Percentiles rank a stretch among this genome's conserved stretches.
phyloP scores from a whole-genome alignment of 1,140 invertebrate species.

The Platyscapa corneri region DNA sequence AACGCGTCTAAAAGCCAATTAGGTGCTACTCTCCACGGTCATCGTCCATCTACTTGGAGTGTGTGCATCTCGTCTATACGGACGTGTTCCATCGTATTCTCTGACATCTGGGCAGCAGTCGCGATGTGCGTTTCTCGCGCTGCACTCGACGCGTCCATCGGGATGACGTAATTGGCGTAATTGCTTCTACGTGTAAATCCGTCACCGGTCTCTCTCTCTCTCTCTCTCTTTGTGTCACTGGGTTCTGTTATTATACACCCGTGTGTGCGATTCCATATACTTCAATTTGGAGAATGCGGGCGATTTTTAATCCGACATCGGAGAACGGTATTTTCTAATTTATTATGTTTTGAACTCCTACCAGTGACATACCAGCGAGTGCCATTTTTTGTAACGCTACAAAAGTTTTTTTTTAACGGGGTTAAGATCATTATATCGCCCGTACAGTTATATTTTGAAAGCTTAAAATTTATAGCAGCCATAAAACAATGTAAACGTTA shows the following conservation, averaged over 20 bases:
- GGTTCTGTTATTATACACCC: too few species aligned
- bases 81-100: neutral
- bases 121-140: too few species aligned
- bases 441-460: neutral
- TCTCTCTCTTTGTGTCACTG: neutral
- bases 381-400: too few species aligned
- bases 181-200: slow-evolving; percentile 24
- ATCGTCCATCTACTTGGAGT: too few species aligned
- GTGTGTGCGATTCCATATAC: too few species aligned
- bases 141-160: slow-evolving; percentile 31
- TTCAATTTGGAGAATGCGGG: too few species aligned
- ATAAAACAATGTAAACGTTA: neutral
- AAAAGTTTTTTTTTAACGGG: neutral
- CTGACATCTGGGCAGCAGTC: neutral
- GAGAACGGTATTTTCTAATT: neutral
- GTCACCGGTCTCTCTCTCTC: neutral
- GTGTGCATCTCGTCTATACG: neutral
- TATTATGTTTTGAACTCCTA: neutral
- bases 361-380: too few species aligned
- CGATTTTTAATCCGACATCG: neutral
- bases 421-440: neutral
- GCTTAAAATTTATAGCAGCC: neutral
- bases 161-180: slow-evolving; percentile 38
- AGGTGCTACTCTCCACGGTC: neutral
- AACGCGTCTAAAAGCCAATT: slow-evolving; percentile 37